Evolutionary conservation across 1,140 invertebrate species (phyloP).

Genomic region (Drosophila leontia): DNA sequence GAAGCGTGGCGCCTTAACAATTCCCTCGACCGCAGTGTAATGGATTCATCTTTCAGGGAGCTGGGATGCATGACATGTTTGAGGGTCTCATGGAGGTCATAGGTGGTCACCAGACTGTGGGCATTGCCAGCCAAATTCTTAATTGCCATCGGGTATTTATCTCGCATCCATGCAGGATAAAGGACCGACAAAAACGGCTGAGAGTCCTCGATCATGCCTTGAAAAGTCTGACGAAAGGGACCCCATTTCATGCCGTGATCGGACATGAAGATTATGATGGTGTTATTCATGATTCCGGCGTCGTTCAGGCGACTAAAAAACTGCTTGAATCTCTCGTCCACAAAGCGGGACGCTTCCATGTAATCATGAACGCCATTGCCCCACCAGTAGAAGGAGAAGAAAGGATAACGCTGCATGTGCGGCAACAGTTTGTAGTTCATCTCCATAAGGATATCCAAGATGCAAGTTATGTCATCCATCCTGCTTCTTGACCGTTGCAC

Average conservation of each 20-base stretch:
- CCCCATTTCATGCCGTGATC: constrained; percentile 40
- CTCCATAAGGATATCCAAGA: constrained; percentile 84
- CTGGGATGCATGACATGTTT: constrained; percentile 86
- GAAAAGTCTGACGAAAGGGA: constrained; percentile 87
- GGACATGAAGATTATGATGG: constrained; percentile 46
- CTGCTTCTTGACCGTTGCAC: constrained; percentile 70
- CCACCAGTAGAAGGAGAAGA: constrained; percentile 54
- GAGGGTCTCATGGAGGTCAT: constrained; percentile 90
- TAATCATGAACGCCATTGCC: constrained; percentile 21
- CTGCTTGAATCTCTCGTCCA: constrained; percentile 12
- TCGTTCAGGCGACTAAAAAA: constrained; percentile 9
- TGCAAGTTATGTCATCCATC: constrained; percentile 82
- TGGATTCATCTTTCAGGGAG: constrained; percentile 51
- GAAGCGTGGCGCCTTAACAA: constrained; percentile 29
- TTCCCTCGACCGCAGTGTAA: constrained; percentile 75
- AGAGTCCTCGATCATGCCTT: constrained; percentile 92
- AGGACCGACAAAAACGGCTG: constrained; percentile 92
- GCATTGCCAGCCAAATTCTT: constrained; percentile 89
- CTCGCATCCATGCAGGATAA: constrained; percentile 90
- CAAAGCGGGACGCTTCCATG: constrained; percentile 36
- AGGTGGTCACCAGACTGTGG: constrained; percentile 90
- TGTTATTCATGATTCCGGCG: constrained; percentile 33
- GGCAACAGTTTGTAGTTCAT: constrained; percentile 90
- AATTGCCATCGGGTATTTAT: constrained; percentile 87
- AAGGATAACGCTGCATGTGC: constrained; percentile 43